phyloP scores from a whole-genome alignment of 2,797 vertebrate species.

The Poecilia wingei region DNA sequence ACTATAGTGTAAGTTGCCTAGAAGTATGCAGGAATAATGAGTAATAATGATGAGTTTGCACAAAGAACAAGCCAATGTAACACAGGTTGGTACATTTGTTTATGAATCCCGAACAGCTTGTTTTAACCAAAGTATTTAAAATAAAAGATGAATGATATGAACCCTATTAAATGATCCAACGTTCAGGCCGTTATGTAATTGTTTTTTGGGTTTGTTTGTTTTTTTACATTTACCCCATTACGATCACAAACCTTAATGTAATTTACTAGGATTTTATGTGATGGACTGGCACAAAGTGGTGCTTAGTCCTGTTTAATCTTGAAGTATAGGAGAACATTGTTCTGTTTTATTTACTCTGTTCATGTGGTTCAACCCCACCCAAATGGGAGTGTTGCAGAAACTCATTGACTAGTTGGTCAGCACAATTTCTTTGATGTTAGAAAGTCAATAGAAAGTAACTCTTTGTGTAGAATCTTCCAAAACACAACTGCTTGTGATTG shows the following conservation, averaged over 20 bases:
- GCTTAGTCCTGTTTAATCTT: background rate
- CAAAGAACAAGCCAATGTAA: conserved; percentile 35
- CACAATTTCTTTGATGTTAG: background rate
- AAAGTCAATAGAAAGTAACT: background rate
- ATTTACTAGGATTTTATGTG: background rate
- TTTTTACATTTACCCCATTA: background rate
- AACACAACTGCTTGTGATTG: background rate
- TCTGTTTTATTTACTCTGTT: background rate
- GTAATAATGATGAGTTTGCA: conserved; percentile 34
- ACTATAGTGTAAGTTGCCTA: conserved; percentile 59
- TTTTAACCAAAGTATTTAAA: background rate
- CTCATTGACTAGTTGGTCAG: background rate
- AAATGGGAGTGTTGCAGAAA: background rate
- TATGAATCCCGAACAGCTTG: background rate
- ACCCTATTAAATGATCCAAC: background rate
- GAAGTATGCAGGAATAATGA: conserved; percentile 70
- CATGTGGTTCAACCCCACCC: background rate
- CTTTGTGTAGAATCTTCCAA: background rate
- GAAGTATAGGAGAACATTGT: background rate
- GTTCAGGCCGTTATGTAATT: background rate
- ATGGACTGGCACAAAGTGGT: background rate
- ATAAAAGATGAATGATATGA: background rate
- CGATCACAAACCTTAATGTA: background rate
- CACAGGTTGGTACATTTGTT: conserved; percentile 23
- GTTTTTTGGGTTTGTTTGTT: no score